Evolutionary conservation across 2,113 vertebrate genomes (phyloP), one percentile per base, ranked within the genome.

Genomic region (Syngnathus typhle): DNA sequence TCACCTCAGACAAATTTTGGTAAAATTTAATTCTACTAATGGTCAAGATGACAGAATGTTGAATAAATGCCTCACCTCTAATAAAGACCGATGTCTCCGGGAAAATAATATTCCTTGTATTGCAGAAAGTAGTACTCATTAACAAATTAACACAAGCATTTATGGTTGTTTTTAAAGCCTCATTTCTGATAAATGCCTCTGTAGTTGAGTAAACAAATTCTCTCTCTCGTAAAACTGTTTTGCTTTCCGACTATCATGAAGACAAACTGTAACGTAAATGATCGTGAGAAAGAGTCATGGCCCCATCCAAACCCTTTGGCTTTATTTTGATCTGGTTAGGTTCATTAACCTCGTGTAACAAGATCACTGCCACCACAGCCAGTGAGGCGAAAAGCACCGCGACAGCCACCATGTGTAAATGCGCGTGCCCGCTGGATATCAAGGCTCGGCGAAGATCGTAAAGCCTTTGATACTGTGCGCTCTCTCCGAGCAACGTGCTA

Each of bases 401-500:
- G 4, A 60, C 37, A 12, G 21, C 41, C 3, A 15, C 39, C 21
- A 15, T 21, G 38, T 23, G 41, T n/a, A 3, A 27, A 27, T 16
- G 41, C 6, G 12, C 13, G 41, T 44, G 21, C 5, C 59, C 19
- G 39, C 39, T 39, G 38, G 38, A 41, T 60, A 63, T 69, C 41
- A 43, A 76, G 65, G 63, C 69, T 23, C 5, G 9, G 69, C 64
- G 54, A 58, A 56, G 63, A 60, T 68, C 70, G 80, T 77, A 62
- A 75, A 72, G 69, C 61, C 77, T 85, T 71, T 81, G 79, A 83
- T 73, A 81, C 65, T 75, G 52, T 0, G 5, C 73, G 75, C 47
- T 54, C 49, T 73, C 49, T 73, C 64, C 65, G 18, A 68, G 77
- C 67, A 76, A 60, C 65, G 32, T 66, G 67, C 49, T 70, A 68